phyloP scores from a whole-genome alignment of 2,113 vertebrate species.

The Sinocyclocheilus anshuiensis region DNA sequence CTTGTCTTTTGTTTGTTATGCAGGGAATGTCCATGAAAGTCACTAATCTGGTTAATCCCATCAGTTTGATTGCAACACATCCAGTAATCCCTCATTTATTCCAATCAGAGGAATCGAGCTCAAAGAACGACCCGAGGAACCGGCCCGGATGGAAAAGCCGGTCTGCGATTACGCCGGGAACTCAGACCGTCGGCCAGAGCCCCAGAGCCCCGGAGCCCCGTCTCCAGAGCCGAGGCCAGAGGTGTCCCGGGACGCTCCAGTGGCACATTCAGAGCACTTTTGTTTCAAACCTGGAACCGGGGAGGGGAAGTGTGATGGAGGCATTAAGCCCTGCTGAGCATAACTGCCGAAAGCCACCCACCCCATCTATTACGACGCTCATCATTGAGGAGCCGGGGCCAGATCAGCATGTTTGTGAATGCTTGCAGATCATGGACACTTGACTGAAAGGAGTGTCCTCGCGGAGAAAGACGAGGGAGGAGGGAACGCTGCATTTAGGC shows the following conservation, averaged over 20 bases:
- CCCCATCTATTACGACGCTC: constrained; percentile 38
- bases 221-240: constrained; percentile 16
- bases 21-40: not conserved
- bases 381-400: constrained; percentile 41
- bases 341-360: constrained; percentile 26
- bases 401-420: constrained; percentile 57
- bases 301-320: constrained; percentile 57
- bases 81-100: constrained; percentile 69
- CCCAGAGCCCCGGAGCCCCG: not conserved
- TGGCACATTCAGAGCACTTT: constrained; percentile 55
- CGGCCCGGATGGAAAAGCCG: constrained; percentile 60
- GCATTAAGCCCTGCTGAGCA: constrained; percentile 48
- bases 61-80: constrained; percentile 51
- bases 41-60: constrained; percentile 48
- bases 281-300: constrained; percentile 68
- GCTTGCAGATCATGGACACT: constrained; percentile 25
- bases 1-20: not conserved
- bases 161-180: constrained; percentile 51
- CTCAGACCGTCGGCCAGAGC: constrained; percentile 17
- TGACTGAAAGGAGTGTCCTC: constrained; percentile 40
- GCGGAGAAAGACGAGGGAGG: constrained; percentile 38
- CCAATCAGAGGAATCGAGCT: constrained; percentile 67
- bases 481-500: constrained; percentile 41
- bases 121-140: constrained; percentile 70
- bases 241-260: constrained; percentile 29